Base-by-base conservation (phyloP, 2,888 invertebrate genomes). In the Apamea monoglypha region DNA sequence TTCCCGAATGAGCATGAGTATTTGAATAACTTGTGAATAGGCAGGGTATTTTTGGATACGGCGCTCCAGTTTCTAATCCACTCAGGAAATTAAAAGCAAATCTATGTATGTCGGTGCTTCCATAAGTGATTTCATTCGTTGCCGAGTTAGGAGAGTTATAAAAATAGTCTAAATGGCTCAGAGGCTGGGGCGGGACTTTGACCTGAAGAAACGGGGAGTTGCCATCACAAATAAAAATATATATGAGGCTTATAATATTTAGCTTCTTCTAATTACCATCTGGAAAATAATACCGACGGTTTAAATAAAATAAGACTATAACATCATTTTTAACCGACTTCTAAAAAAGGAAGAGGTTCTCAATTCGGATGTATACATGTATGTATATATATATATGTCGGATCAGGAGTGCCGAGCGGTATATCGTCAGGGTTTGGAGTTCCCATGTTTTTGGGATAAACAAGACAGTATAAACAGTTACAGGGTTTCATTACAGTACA, bases 31-130 rank as follows among this genome's bases (percentile, higher is more conserved):
- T 36, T 59, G 50, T 85, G 66, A 82, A 79, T 74, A 64, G 47
- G 50, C 56, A 67, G 40, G 59, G 61, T 78, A 74, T 71, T 76
- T 80, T 76, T 40, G 64, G 80, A 53, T 66, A 56, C 47, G 59
- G 76, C 36, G 71, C 53, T 82, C 66, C 76, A 82, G 68, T 85
- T 84, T 74, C 71, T 77, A 69, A 76, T 82, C 75, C 86, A 80
- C 80, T 85, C 47, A 76, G 74, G 40, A 88, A 53, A 88, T 85
- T 80, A 78, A 80, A 86, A 80, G 72, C 79, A 80, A 77, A 83
- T 78, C 76, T 56, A 80, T 78, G 73, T 80, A 53, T 50, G 67
- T 75, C 40, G 75, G n/a, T 29, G 67, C 71, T 78, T 68, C 63
- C 47, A 47, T n/a, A 50, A 64, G 73, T 76, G 73, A 88, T 73